phyloP scores from a whole-genome alignment of 2,797 vertebrate species.

The Spondyliosoma cantharus region DNA sequence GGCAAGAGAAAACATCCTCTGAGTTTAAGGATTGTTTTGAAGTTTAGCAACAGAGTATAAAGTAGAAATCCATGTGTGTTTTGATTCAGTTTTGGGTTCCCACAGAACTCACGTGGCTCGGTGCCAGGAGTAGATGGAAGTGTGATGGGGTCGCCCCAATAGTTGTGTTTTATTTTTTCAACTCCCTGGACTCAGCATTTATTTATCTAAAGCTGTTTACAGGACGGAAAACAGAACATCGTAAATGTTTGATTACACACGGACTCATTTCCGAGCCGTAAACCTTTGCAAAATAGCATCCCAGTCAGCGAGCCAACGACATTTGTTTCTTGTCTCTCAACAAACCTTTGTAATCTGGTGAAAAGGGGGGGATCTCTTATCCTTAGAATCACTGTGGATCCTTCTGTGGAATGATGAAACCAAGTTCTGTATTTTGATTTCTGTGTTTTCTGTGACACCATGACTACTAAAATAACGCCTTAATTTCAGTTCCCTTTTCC shows the following conservation, averaged over 20 bases:
- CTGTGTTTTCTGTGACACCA: slow-evolving; percentile 15
- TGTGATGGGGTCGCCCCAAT: slow-evolving; percentile 39
- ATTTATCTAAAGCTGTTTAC: slow-evolving; percentile 71
- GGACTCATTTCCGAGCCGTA: slow-evolving; percentile 8
- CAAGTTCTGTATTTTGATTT: background rate
- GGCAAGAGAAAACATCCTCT: background rate
- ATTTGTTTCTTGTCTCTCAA: background rate
- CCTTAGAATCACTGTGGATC: background rate
- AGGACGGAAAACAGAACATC: slow-evolving; percentile 23
- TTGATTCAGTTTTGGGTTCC: slow-evolving; percentile 54
- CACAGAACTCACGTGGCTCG: slow-evolving; percentile 61
- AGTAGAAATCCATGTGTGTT: background rate
- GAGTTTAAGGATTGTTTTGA: background rate
- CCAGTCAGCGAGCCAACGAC: background rate
- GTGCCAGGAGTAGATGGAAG: slow-evolving; percentile 52
- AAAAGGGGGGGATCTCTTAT: background rate
- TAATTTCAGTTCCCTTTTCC: slow-evolving; percentile 13
- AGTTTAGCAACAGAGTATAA: background rate
- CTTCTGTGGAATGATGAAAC: background rate
- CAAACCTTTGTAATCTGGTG: background rate
- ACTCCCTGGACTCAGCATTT: slow-evolving; percentile 35
- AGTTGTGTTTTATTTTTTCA: slow-evolving; percentile 2
- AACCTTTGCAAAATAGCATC: slow-evolving; percentile 27
- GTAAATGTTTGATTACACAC: slow-evolving; percentile 37
- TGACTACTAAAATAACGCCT: background rate